Percentiles rank a stretch among this genome's conserved stretches.
phyloP scores from a whole-genome alignment of 2,888 invertebrate genomes.

The Zootermopsis nevadensis region DNA sequence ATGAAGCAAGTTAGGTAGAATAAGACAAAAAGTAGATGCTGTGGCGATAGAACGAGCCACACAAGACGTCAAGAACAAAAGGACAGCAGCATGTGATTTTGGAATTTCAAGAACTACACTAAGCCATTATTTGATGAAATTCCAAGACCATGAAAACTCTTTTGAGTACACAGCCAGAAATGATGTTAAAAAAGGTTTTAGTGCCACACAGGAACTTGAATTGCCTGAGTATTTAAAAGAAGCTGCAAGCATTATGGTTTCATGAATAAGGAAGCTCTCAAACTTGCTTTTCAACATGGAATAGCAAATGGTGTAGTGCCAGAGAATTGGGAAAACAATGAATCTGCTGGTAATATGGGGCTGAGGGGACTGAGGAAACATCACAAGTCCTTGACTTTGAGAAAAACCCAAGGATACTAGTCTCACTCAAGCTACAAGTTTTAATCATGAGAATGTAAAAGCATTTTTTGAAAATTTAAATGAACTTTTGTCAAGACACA shows the following conservation, averaged over 20 bases:
- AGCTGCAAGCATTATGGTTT: neutral
- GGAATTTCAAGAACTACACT: too few relatives aligned
- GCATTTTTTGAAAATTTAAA: conserved; percentile 23
- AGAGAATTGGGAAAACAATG: neutral
- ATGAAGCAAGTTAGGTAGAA: too few relatives aligned
- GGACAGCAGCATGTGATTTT: too few relatives aligned
- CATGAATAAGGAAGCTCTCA: neutral
- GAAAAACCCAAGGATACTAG: neutral
- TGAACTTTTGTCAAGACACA: neutral
- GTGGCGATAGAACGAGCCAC: too few relatives aligned
- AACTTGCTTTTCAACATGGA: neutral
- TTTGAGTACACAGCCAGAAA: neutral
- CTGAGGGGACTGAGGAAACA: neutral
- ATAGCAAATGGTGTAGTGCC: neutral
- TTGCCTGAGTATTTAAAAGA: neutral
- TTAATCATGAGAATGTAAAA: conserved; percentile 9
- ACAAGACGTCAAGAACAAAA: too few relatives aligned
- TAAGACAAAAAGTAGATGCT: too few relatives aligned
- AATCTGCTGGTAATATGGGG: neutral
- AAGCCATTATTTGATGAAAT: too few relatives aligned
- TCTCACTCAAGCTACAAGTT: neutral
- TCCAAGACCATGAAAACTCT: neutral
- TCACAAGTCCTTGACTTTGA: neutral
- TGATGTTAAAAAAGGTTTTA: neutral
- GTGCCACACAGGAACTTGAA: neutral